Evolutionary conservation across 35 echinoderm and acorn worm genomes (phyloP).

Genomic region (Nesometra sesokonis): DNA sequence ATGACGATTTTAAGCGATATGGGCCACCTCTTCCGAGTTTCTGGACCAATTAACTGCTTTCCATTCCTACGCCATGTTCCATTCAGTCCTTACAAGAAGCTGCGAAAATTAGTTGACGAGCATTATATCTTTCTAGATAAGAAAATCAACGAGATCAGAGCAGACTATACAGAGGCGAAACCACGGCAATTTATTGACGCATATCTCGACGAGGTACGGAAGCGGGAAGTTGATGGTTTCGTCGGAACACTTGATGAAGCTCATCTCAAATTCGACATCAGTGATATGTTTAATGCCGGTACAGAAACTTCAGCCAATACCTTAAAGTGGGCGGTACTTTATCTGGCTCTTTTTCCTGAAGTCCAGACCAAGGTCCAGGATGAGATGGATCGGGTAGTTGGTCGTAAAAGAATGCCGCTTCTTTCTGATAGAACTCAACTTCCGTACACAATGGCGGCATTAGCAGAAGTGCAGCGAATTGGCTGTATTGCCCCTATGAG

Average conservation of each 20-base stretch:
- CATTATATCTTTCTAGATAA: neutral
- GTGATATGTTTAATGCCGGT: slow-evolving; percentile 2
- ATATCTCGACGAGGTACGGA: neutral
- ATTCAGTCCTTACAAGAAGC: neutral
- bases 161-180: neutral
- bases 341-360: neutral
- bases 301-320: neutral
- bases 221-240: neutral
- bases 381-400: neutral
- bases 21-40: neutral
- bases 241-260: neutral
- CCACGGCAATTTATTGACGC: neutral
- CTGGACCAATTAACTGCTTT: neutral
- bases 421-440: neutral
- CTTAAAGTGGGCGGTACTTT: slow-evolving; percentile 1
- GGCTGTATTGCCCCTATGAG: neutral
- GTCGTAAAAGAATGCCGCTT: neutral
- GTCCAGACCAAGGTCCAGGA: neutral
- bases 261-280: neutral
- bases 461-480: neutral
- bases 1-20: neutral
- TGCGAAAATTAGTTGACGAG: neutral
- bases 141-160: neutral
- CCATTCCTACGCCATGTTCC: neutral
- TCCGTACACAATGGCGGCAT: neutral